Percentiles rank a stretch among this genome's conserved stretches.
Conservation (phyloP, 2,797 vertebrate genomes). For the Orientallactaga sibirica region DNA sequence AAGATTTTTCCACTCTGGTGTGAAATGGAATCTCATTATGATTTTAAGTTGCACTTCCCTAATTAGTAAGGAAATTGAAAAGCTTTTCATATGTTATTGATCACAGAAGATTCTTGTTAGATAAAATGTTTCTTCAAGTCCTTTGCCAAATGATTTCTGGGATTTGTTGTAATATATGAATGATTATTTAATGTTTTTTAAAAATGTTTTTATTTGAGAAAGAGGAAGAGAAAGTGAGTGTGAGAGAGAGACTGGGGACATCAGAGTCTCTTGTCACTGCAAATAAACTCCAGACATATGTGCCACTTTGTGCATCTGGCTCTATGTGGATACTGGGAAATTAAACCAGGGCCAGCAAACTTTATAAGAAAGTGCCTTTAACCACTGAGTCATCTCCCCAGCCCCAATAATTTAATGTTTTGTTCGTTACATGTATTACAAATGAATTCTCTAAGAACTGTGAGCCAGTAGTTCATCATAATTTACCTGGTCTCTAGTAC, state of each 20-base stretch:
- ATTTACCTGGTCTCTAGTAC: background rate
- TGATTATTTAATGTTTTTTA: conserved; percentile 28
- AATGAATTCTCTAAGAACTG: conserved; percentile 7
- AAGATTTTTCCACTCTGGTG: background rate
- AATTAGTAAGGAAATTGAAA: conserved; percentile 50
- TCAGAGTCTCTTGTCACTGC: too few relatives aligned
- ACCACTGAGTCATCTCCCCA: too few relatives aligned
- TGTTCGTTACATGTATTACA: background rate
- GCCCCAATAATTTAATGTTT: conserved; percentile 13
- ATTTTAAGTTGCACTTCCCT: conserved; percentile 48
- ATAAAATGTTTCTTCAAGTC: background rate
- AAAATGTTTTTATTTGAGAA: too few relatives aligned
- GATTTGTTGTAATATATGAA: conserved; percentile 5
- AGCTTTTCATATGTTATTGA: conserved; percentile 44
- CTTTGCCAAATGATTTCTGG: conserved; percentile 21
- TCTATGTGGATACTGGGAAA: too few relatives aligned
- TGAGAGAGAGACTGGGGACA: too few relatives aligned
- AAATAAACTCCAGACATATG: too few relatives aligned
- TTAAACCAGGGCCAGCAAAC: too few relatives aligned
- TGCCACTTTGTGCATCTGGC: too few relatives aligned
- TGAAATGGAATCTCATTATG: conserved; percentile 47
- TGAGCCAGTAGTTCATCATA: background rate
- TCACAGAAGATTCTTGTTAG: conserved; percentile 7
- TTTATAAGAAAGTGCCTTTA: too few relatives aligned
- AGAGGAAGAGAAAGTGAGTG: too few relatives aligned